phyloP scores from a whole-genome alignment of 2,888 invertebrate genomes.

The Conistra vaccinii region DNA sequence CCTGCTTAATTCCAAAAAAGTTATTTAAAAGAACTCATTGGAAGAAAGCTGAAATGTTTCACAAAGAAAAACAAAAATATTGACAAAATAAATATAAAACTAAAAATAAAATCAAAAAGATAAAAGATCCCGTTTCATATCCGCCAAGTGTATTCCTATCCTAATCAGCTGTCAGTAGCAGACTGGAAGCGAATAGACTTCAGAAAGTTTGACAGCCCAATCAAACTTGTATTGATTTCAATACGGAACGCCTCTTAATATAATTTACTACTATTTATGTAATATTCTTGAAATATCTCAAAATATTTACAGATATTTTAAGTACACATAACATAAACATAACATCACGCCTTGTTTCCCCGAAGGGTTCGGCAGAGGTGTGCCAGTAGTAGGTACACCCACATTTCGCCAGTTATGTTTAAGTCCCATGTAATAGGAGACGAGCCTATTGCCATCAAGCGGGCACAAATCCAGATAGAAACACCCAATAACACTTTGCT shows the following conservation, averaged over 20 bases:
- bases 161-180: conserved; percentile 65
- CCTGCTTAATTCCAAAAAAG: not conserved
- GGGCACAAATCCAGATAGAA: too few relatives aligned
- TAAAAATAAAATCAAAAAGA: not conserved
- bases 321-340: too few relatives aligned
- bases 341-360: too few relatives aligned
- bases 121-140: conserved; percentile 13
- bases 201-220: conserved; percentile 71
- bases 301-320: too few relatives aligned
- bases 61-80: not conserved
- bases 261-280: too few relatives aligned
- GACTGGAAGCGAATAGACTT: conserved; percentile 49
- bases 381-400: too few relatives aligned
- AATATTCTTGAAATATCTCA: too few relatives aligned
- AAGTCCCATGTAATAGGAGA: too few relatives aligned
- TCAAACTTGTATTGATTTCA: conserved; percentile 69
- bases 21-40: not conserved
- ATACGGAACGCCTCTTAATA: conserved; percentile 38
- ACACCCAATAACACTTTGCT: too few relatives aligned
- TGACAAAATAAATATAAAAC: not conserved
- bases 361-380: too few relatives aligned
- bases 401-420: too few relatives aligned
- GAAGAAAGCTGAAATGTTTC: not conserved
- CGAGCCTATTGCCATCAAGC: too few relatives aligned
- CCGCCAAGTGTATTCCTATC: conserved; percentile 22